Conservation (phyloP, 2,888 invertebrate genomes). For the Euplexia lucipara region DNA sequence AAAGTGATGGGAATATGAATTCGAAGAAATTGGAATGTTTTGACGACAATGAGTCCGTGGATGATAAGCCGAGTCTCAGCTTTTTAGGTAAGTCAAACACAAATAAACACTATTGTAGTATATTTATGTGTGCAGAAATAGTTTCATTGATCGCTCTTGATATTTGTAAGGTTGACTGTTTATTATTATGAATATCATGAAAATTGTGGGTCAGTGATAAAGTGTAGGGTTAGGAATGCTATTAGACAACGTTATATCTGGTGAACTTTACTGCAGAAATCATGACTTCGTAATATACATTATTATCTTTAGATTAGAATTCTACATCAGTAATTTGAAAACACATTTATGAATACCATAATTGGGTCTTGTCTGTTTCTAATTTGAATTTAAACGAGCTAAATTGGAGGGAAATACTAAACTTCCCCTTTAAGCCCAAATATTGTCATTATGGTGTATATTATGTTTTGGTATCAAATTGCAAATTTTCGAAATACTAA, state of each 20-base stretch:
- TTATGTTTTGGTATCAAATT: not conserved
- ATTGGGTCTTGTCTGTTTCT: conserved; percentile 38
- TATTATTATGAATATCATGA: conserved; percentile 51
- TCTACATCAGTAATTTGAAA: conserved; percentile 63
- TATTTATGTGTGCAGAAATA: conserved; percentile 48
- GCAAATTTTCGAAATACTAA: not conserved
- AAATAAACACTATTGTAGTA: conserved; percentile 24
- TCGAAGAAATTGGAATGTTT: conserved; percentile 89
- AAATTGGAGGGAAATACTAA: conserved; percentile 13
- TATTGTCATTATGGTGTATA: not conserved
- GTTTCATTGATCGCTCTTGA: conserved; percentile 66
- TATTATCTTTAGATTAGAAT: conserved; percentile 65
- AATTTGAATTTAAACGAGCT: conserved; percentile 55
- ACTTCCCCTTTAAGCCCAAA: conserved; percentile 2
- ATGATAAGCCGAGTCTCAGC: conserved; percentile 88
- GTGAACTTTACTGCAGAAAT: conserved; percentile 65
- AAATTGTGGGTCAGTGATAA: conserved; percentile 63
- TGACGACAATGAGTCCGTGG: conserved; percentile 84
- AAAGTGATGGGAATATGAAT: conserved; percentile 84
- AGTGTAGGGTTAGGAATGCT: conserved; percentile 63
- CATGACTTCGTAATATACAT: conserved; percentile 63
- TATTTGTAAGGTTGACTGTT: conserved; percentile 60
- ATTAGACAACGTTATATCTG: conserved; percentile 69
- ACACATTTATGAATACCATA: conserved; percentile 55
- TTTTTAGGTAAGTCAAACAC: conserved; percentile 85